Conservation (phyloP, 2,888 invertebrate species). For the Miltochrista miniata region DNA sequence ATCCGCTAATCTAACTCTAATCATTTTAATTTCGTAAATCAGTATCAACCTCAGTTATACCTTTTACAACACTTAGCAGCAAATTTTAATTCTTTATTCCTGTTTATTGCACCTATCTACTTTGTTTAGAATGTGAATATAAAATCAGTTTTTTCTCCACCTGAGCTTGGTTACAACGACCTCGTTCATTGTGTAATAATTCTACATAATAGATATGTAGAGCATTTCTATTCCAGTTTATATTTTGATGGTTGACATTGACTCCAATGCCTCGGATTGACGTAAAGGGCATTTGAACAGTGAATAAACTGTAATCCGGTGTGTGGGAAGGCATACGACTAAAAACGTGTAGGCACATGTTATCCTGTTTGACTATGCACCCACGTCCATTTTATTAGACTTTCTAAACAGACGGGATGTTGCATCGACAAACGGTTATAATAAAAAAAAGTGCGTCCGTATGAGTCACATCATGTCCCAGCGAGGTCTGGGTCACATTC, state of each 20-base stretch:
- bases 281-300: slow-evolving; percentile 19
- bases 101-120: too few species aligned
- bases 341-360: slow-evolving; percentile 52
- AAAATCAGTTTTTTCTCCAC: slow-evolving; percentile 7
- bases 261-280: slow-evolving; percentile 25
- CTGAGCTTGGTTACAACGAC: slow-evolving; percentile 11
- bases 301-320: slow-evolving; percentile 32
- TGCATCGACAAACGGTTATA: slow-evolving; percentile 43
- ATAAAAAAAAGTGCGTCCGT: slow-evolving; percentile 49
- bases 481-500: slow-evolving; percentile 80
- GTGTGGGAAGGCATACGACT: slow-evolving; percentile 48
- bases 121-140: neutral
- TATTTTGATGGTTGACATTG: slow-evolving; percentile 18
- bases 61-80: too few species aligned
- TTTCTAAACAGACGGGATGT: slow-evolving; percentile 67
- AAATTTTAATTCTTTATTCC: too few species aligned
- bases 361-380: slow-evolving; percentile 71
- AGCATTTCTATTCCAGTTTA: slow-evolving; percentile 17
- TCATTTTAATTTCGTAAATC: too few species aligned
- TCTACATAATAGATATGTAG: too few species aligned
- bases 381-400: slow-evolving; percentile 58
- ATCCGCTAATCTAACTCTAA: too few species aligned
- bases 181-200: slow-evolving; percentile 18
- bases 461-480: slow-evolving; percentile 75
- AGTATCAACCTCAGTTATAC: too few species aligned